These are phyloP conservation scores for Penaeus monodon DNA, from an alignment of 2,888 invertebrate genomes.

Conservation along the genomic window DNA sequence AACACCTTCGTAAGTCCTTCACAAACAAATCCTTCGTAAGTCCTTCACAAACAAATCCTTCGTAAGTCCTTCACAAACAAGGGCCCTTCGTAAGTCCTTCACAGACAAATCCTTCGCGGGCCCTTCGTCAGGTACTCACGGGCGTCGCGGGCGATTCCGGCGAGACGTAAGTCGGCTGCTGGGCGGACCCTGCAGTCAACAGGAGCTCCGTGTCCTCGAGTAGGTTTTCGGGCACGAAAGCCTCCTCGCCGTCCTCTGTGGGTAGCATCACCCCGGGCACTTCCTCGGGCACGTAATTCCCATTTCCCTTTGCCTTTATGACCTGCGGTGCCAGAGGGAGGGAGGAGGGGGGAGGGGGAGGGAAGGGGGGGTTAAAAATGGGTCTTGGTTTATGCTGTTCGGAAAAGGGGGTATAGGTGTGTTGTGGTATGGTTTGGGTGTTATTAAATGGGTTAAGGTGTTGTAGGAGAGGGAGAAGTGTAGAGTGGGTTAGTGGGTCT, in stretches of 20 bases:
- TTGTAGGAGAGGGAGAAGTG: too few relatives aligned
- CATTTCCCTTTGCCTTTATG: slow-evolving; percentile 31
- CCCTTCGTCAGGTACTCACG: background rate
- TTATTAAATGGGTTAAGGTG: too few relatives aligned
- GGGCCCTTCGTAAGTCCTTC: too few relatives aligned
- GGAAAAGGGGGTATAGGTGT: too few relatives aligned
- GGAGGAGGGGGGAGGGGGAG: background rate
- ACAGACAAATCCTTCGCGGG: background rate
- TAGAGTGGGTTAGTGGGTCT: too few relatives aligned
- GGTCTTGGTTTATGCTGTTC: too few relatives aligned
- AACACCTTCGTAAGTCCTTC: too few relatives aligned
- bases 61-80: too few relatives aligned
- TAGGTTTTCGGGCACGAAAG: slow-evolving; percentile 61
- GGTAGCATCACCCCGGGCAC: slow-evolving; percentile 60
- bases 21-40: too few relatives aligned
- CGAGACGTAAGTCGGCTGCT: background rate
- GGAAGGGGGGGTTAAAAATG: background rate
- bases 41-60: background rate
- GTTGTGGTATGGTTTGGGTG: too few relatives aligned
- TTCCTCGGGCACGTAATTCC: slow-evolving; percentile 37
- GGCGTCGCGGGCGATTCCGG: background rate
- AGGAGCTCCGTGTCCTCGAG: slow-evolving; percentile 52
- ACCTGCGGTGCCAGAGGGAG: slow-evolving; percentile 22
- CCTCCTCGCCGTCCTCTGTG: slow-evolving; percentile 46
- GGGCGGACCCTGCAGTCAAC: slow-evolving; percentile 28